Evolutionary conservation across 2,888 invertebrate species (phyloP).

Genomic region (Rhamnusium bicolor): DNA sequence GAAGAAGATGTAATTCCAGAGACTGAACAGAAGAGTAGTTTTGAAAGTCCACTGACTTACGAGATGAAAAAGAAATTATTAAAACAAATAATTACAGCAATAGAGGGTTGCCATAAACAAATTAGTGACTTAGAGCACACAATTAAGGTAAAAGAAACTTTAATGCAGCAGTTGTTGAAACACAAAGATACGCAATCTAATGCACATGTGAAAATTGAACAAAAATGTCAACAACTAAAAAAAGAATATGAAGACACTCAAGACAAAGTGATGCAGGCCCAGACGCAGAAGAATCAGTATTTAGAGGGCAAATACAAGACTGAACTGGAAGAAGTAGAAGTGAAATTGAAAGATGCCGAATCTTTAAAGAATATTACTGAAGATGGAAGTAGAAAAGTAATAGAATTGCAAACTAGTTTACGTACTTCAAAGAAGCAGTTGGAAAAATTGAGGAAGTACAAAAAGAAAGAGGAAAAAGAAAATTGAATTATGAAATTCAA

Average conservation of each 20-base stretch:
- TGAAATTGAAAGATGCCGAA: slow-evolving; percentile 69
- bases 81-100: slow-evolving; percentile 63
- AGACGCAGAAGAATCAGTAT: slow-evolving; percentile 65
- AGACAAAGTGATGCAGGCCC: slow-evolving; percentile 74
- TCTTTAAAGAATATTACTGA: slow-evolving; percentile 72
- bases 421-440: slow-evolving; percentile 84
- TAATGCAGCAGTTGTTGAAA: slow-evolving; percentile 79
- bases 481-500: slow-evolving; percentile 79
- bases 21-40: slow-evolving; percentile 47
- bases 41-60: slow-evolving; percentile 51
- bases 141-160: slow-evolving; percentile 80
- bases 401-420: slow-evolving; percentile 82
- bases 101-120: slow-evolving; percentile 70
- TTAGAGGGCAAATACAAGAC: slow-evolving; percentile 64
- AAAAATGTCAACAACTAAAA: slow-evolving; percentile 77
- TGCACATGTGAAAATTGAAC: slow-evolving; percentile 76
- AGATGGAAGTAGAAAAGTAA: slow-evolving; percentile 78
- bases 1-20: slow-evolving; percentile 55
- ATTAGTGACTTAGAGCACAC: slow-evolving; percentile 80
- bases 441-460: slow-evolving; percentile 81
- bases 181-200: slow-evolving; percentile 75
- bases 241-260: slow-evolving; percentile 76
- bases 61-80: slow-evolving; percentile 64
- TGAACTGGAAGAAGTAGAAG: slow-evolving; percentile 69
- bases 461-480: slow-evolving; percentile 82